These are phyloP conservation scores for Chrysina gloriosa DNA, from an alignment of 2,888 invertebrate species.

Conservation along the genomic window DNA sequence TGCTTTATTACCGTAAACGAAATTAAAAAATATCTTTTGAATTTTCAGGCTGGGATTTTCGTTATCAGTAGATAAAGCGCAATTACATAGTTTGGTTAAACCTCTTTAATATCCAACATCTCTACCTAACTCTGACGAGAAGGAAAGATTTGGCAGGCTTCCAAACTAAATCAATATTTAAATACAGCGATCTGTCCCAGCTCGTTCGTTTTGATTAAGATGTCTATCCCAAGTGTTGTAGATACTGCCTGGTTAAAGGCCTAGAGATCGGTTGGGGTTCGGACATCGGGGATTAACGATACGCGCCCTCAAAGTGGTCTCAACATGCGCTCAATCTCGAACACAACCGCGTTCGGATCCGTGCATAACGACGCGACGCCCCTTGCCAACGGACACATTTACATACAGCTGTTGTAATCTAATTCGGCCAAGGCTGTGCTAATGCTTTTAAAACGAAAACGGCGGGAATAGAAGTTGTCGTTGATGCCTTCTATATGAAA, in stretches of 20 bases:
- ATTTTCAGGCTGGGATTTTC: too few species aligned
- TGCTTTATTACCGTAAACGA: too few species aligned
- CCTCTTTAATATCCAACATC: too few species aligned
- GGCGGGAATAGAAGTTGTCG: slow-evolving; percentile 1
- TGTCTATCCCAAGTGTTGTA: slow-evolving; percentile 24
- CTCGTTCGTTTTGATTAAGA: slow-evolving; percentile 18
- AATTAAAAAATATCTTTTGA: too few species aligned
- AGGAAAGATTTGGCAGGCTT: neutral
- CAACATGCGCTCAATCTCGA: slow-evolving; percentile 13
- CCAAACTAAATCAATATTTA: slow-evolving; percentile 30
- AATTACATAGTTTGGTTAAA: too few species aligned
- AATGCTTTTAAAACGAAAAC: slow-evolving; percentile 30
- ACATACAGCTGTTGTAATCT: slow-evolving; percentile 35
- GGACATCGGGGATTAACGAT: slow-evolving; percentile 32
- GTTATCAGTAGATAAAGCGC: too few species aligned
- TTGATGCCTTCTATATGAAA: neutral
- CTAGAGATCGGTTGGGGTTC: slow-evolving; percentile 7
- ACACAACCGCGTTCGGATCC: neutral
- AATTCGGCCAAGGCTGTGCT: slow-evolving; percentile 23
- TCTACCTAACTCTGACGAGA: too few species aligned
- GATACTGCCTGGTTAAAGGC: slow-evolving; percentile 9
- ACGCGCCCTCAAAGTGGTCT: neutral
- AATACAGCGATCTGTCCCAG: slow-evolving; percentile 21
- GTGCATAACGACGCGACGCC: neutral
- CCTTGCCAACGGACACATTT: slow-evolving; percentile 13